phyloP scores from a whole-genome alignment of 2,113 vertebrate species.

The Sphyrna mokarran region DNA sequence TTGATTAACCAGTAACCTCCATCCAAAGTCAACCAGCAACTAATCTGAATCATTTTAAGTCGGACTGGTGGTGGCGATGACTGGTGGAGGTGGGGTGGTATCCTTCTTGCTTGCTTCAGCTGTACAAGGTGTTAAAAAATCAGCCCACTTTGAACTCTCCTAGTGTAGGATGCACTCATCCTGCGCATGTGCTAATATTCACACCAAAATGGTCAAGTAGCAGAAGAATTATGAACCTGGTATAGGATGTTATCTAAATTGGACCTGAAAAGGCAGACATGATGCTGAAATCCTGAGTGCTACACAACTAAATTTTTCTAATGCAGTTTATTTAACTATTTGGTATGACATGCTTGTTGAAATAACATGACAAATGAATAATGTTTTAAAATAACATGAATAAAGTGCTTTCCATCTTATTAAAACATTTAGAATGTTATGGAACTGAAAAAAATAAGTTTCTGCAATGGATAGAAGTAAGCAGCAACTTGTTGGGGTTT shows the following conservation, averaged over 20 bases:
- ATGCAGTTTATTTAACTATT: neutral
- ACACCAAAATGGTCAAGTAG: neutral
- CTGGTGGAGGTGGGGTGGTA: neutral
- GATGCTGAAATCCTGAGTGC: no score
- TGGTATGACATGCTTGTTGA: neutral
- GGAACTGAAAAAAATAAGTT: neutral
- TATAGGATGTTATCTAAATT: neutral
- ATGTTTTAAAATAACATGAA: neutral
- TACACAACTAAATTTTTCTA: neutral
- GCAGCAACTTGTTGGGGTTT: neutral
- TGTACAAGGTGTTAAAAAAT: neutral
- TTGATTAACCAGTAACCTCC: neutral
- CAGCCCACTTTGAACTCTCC: neutral
- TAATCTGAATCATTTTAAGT: neutral
- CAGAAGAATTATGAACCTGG: neutral
- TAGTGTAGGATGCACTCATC: neutral
- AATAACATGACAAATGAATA: neutral
- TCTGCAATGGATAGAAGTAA: neutral
- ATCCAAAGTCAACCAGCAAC: no score
- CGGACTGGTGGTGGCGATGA: neutral
- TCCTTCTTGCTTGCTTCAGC: neutral
- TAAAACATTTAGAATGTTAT: neutral
- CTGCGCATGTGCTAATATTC: neutral
- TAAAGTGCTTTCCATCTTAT: neutral
- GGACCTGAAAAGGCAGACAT: neutral